Evolutionary conservation across 2,113 vertebrate species (phyloP), one percentile per base, ranked within the genome.

Genomic region (Pontoporia blainvillei): DNA sequence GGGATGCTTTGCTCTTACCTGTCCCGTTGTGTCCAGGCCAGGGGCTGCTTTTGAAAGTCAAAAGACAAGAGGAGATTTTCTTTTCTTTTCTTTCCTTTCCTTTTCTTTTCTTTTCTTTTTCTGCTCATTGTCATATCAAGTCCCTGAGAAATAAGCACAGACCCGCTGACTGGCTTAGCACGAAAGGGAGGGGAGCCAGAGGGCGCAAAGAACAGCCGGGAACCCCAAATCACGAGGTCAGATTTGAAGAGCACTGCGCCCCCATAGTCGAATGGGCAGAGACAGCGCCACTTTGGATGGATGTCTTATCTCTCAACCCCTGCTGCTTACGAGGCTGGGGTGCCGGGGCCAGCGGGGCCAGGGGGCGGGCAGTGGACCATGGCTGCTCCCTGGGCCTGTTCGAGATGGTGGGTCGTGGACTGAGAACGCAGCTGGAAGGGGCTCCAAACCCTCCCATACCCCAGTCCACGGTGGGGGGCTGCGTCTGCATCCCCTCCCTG

Each of bases 181-280:
- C 0, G 0, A 3, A 57, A 25, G 14, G n/a, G 36, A 44, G 46
- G 12, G 36, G 34, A 15, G 17, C 52, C 27, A 8, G 25, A 36
- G 44, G 46, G 29, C 14, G 39, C n/a, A n/a, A 49, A 66, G 75
- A 61, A 25, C 5, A 20, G 27, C 25, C 0, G 11, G 52, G 29
- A 41, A 31, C 62, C 7, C 9, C 8, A 6, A 1, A 17, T 7
- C 44, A 25, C 9, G 14, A 73, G 23, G 64, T 20, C 66, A 52
- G 78, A 5, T 8, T 29, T 57, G 41, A 23, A 39, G 72, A 64
- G 27, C 1, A 3, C 2, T 1, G 39, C 12, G 49, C 67, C n/a
- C 0, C 14, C 13, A 4, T 13, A 0, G 64, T 2, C 4, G 29
- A 36, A n/a, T 4, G n/a, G 31, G 31, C 23, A 15, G 8, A 89